phyloP scores from a whole-genome alignment of 2,113 vertebrate genomes.

The Urocolius indicus region DNA sequence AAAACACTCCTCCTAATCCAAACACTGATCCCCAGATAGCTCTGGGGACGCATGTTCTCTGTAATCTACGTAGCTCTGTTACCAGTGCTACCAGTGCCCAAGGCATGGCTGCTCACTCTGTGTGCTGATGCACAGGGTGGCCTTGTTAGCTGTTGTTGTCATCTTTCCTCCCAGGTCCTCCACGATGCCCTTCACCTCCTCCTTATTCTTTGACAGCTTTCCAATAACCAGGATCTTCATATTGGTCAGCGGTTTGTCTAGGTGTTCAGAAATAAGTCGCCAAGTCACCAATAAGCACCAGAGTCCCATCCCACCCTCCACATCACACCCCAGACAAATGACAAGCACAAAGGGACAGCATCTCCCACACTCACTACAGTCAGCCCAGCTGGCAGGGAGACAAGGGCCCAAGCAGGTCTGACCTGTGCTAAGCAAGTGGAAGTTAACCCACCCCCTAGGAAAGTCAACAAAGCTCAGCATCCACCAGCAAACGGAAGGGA shows the following conservation, averaged over 20 bases:
- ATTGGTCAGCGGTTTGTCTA: slow-evolving; percentile 90
- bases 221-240: slow-evolving; percentile 91
- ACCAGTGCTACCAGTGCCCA: background rate
- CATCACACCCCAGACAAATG: background rate
- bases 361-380: background rate
- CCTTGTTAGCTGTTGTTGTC: slow-evolving; percentile 84
- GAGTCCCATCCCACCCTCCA: background rate
- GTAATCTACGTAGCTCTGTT: background rate
- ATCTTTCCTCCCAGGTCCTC: slow-evolving; percentile 93
- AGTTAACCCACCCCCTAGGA: background rate
- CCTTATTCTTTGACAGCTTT: slow-evolving; percentile 92
- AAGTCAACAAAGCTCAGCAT: background rate
- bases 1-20: background rate
- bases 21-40: background rate
- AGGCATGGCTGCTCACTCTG: slow-evolving; percentile 81
- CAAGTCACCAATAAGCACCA: background rate
- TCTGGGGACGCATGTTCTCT: background rate
- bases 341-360: background rate
- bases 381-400: background rate
- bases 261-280: background rate
- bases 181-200: slow-evolving; percentile 86
- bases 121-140: slow-evolving; percentile 90
- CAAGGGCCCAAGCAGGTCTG: background rate
- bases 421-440: background rate
- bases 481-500: background rate